Conservation (phyloP, 2,888 invertebrate species). For the Taphrorychus bicolor region DNA sequence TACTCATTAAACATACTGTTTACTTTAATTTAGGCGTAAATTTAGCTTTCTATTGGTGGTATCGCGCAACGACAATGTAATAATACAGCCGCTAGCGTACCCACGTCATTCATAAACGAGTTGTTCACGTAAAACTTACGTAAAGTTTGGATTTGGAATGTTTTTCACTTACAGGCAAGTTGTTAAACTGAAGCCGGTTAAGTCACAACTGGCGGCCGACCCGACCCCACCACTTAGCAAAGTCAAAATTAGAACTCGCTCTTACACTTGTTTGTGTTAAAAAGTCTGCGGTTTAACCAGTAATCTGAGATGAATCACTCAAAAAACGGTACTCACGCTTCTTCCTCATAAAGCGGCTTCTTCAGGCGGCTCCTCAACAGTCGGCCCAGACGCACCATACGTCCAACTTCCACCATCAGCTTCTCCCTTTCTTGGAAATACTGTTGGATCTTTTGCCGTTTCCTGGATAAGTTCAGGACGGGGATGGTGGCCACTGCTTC, state of each 20-base stretch:
- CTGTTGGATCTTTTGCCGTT: conserved; percentile 61
- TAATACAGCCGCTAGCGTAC: too few species aligned
- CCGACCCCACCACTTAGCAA: conserved; percentile 52
- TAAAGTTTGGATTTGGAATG: neutral
- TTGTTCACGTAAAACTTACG: neutral
- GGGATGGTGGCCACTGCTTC: conserved; percentile 64
- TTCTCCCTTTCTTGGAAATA: conserved; percentile 69
- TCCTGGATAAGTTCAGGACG: conserved; percentile 59
- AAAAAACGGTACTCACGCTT: conserved; percentile 46
- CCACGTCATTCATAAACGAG: neutral
- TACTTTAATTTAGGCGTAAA: neutral
- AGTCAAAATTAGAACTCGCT: conserved; percentile 51
- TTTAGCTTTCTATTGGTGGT: neutral
- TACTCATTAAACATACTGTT: neutral
- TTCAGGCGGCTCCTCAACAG: conserved; percentile 70
- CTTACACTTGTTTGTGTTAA: too few species aligned
- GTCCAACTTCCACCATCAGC: conserved; percentile 72
- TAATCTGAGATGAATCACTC: neutral
- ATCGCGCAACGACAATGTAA: neutral
- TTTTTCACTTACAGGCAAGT: conserved; percentile 50
- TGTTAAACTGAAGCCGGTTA: conserved; percentile 55
- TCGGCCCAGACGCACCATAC: conserved; percentile 74
- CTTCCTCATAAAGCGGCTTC: conserved; percentile 61
- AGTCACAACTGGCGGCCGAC: conserved; percentile 54
- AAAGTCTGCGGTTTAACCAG: neutral